A percentile compares a stretch with the other conserved stretches of the same genome.
These are phyloP conservation scores for Delichon dasypus DNA, from an alignment of 2,797 vertebrate species.

Conservation along the genomic window DNA sequence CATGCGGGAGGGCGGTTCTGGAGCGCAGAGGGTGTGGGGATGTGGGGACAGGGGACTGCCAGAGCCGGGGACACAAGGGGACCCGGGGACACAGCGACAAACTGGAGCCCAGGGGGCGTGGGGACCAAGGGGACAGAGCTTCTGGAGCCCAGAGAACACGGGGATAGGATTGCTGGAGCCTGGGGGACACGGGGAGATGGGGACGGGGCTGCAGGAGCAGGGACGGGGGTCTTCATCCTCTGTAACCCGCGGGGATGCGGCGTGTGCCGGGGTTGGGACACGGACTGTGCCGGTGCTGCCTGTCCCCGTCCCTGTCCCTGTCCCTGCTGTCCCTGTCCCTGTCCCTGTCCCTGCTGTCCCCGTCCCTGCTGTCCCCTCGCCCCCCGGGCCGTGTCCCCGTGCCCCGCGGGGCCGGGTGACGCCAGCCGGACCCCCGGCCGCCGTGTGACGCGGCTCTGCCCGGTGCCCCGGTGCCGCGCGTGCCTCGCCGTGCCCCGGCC, in stretches of 20 bases:
- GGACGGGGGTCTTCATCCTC: not conserved
- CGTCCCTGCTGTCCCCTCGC: not conserved
- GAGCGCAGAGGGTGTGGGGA: not conserved
- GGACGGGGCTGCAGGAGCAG: not conserved
- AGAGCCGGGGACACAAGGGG: too few relatives aligned
- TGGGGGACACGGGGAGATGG: not conserved
- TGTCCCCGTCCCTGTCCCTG: not conserved
- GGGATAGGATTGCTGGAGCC: not conserved
- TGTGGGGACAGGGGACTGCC: accelerated
- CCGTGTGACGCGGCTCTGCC: not conserved
- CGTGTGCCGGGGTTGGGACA: not conserved
- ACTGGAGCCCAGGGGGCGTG: too few relatives aligned
- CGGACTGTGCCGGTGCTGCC: not conserved
- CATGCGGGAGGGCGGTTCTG: not conserved
- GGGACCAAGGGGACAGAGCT: not conserved
- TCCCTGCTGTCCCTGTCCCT: too few relatives aligned
- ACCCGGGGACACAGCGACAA: not conserved
- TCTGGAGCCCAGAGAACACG: not conserved
- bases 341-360: too few relatives aligned
- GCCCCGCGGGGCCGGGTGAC: not conserved
- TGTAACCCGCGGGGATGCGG: not conserved
- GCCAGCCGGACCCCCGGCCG: not conserved
- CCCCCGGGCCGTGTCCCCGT: not conserved
- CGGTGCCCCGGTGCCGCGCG: not conserved
- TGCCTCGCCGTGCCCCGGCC: not conserved